phyloP scores from a whole-genome alignment of 1,140 invertebrate species.

The Leptonema lineaticorne region DNA sequence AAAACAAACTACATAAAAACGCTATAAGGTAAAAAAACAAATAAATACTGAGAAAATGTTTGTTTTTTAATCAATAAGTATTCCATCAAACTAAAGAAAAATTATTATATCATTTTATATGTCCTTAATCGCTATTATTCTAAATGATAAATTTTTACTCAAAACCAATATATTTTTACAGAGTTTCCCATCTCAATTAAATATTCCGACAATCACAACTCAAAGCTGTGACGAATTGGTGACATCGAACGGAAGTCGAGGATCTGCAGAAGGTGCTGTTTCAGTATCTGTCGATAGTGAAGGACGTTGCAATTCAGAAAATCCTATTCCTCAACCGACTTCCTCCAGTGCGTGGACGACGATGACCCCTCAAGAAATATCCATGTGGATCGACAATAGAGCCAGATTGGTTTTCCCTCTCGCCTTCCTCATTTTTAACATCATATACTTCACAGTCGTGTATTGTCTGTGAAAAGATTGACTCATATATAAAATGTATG shows the following conservation, averaged over 20 bases:
- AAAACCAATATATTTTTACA: too few relatives aligned
- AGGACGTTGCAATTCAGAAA: slow-evolving; percentile 47
- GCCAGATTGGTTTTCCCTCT: slow-evolving; percentile 77
- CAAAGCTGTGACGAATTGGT: slow-evolving; percentile 63
- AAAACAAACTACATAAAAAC: too few relatives aligned
- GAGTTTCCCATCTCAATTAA: slow-evolving; percentile 65
- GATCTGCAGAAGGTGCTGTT: slow-evolving; percentile 43
- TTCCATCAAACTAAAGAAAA: too few relatives aligned
- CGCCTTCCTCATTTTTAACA: slow-evolving; percentile 78
- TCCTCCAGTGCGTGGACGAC: slow-evolving; percentile 66
- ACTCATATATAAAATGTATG: neutral
- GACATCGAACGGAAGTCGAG: slow-evolving; percentile 40
- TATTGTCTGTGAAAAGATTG: slow-evolving; percentile 53
- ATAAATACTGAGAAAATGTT: too few relatives aligned
- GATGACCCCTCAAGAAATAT: slow-evolving; percentile 83
- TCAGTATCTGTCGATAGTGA: slow-evolving; percentile 40
- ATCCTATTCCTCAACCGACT: slow-evolving; percentile 46
- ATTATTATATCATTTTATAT: neutral
- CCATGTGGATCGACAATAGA: slow-evolving; percentile 81
- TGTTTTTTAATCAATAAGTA: too few relatives aligned
- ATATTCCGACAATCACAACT: slow-evolving; percentile 64
- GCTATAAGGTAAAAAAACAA: too few relatives aligned
- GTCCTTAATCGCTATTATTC: too few relatives aligned
- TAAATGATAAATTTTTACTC: too few relatives aligned
- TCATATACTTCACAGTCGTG: slow-evolving; percentile 84